Percentiles rank a stretch among this genome's conserved stretches.
phyloP scores from a whole-genome alignment of 2,797 vertebrate species.

The Parauchenoglanis punctatus region DNA sequence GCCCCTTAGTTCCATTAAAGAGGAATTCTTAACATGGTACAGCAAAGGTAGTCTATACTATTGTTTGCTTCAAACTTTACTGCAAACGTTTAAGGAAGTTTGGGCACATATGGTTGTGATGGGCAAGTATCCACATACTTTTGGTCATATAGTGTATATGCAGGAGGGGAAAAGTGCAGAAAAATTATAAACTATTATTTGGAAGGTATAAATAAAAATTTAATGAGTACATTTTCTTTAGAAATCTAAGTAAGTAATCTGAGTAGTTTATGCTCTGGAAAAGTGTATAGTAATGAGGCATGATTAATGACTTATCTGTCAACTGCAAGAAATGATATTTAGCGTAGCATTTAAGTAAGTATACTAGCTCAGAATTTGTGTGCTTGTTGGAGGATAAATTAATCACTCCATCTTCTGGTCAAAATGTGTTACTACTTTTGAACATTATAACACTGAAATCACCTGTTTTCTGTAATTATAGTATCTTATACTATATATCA shows the following conservation, averaged over 20 bases:
- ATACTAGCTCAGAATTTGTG: neutral
- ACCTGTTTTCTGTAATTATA: neutral
- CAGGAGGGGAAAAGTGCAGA: neutral
- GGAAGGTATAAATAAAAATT: neutral
- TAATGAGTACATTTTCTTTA: neutral
- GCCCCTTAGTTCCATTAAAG: neutral
- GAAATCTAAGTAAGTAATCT: neutral
- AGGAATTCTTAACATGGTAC: neutral
- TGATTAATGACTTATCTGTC: neutral
- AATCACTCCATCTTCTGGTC: conserved; percentile 46
- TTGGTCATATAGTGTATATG: neutral
- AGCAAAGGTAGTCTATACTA: neutral
- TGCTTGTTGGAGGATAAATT: conserved; percentile 8
- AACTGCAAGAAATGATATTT: neutral
- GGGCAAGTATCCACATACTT: neutral
- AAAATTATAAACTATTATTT: neutral
- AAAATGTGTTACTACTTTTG: conserved; percentile 22
- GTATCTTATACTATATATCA: neutral
- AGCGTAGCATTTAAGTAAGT: neutral
- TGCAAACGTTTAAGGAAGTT: neutral
- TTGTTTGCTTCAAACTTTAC: neutral
- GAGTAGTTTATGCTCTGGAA: neutral
- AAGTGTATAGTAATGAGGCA: neutral
- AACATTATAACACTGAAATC: neutral
- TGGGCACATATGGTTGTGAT: neutral